Evolutionary conservation across 2,888 invertebrate species (phyloP), one percentile per base, ranked within the genome.

Genomic region (Leptinotarsa tumamoca): DNA sequence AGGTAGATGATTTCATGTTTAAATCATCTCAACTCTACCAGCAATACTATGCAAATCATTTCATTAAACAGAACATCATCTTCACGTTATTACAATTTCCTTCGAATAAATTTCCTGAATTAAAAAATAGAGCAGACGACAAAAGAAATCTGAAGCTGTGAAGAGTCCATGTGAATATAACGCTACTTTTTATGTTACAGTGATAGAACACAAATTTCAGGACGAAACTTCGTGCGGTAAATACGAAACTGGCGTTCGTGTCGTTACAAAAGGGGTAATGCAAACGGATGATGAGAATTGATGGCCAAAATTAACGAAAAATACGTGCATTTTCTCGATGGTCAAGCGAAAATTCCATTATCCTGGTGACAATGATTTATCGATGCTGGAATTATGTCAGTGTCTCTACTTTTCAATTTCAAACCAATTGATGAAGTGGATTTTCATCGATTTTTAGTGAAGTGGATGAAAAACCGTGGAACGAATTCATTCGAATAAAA

Each of bases 311-410:
- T 56, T 69, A 17, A 69, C 18, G 69, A 56, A 70, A 58, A 70
- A 70, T 58, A 21, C 70, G 58, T 23, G 70, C 43, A 23, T 58
- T 70, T 58, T 50, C 43, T 51, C 50, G 58, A 49, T 49, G 70
- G 70, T 43, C 49, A 58, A 7, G 58, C 56, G 70, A 58, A 49
- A 56, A 70, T 70, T 70, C 70, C 61, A 70, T 70, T 50, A 61
- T 50, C 18, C 13, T 18, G 70, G 14, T 70, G 70, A 70, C 70
- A 70, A 50, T 58, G 70, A 70, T 70, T 70, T 56, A 70, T 70
- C 70, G 70, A 50, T n/a, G 56, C n/a, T n/a, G 33, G 43, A 27
- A 56, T 69, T 56, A 33, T 70, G 58, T 70, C 50, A 70, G 18
- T 56, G 58, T 70, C 58, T 70, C 70, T 70, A 70, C 58, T 50